Base-by-base conservation (phyloP, 2,888 invertebrate genomes). In the Gortyna flavago region DNA sequence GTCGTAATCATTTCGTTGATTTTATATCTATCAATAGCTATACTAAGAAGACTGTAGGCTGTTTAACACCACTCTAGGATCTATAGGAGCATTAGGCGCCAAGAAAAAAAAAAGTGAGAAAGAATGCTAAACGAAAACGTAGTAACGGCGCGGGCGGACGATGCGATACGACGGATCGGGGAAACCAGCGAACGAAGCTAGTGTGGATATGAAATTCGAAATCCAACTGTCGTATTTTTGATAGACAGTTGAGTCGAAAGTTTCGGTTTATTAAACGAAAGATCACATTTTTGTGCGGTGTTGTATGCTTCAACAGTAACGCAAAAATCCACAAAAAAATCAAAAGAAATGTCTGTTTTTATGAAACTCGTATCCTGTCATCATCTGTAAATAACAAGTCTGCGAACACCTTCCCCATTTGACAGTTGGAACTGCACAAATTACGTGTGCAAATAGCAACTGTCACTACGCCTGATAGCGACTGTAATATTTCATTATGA, bases 391-490 rank as follows among this genome's bases (percentile, higher is more conserved):
- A 83, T 74, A 70, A 81, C 65, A 68, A 66, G 59, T 81, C 48
- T 57, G 8, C 38, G 62, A 11, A 81, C 74, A 86, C 77, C 51
- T 67, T 72, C 44, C 59, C 66, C 57, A 76, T 78, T 77, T 85
- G 79, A 75, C 72, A 80, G 72, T 75, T 61, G 68, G 72, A 79
- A 78, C 71, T 83, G 73, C 72, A 80, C 77, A 70, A 80, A 80
- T 82, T 79, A 77, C 77, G 76, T 81, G 84, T 84, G 77, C 75
- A 83, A 88, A 88, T 88, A 88, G 85, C 87, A 85, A 80, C 86
- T 90, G 88, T 87, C 85, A 84, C 79, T 87, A 89, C 88, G 88
- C 64, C 81, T 77, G 87, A 90, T 89, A 87, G 82, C 84, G 74
- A 84, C 77, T 77, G 75, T 82, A 84, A 85, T 89, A 90, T 89